Conservation (phyloP, 2,797 vertebrate genomes). For the Hydrophis major region DNA sequence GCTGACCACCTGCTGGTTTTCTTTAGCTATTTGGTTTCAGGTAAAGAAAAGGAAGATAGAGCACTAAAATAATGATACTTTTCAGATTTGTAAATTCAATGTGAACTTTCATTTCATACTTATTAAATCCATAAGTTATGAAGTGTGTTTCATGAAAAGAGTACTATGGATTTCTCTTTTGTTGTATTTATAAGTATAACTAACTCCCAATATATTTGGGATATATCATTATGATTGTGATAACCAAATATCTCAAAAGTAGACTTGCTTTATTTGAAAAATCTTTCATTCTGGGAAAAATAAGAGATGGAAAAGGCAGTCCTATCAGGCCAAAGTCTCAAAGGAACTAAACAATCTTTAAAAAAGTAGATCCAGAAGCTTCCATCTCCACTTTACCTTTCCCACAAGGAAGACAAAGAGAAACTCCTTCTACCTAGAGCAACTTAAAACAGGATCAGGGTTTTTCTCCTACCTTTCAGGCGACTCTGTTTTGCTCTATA, state of each 20-base stretch:
- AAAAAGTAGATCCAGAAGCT: not conserved
- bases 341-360: not conserved
- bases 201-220: not conserved
- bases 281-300: not conserved
- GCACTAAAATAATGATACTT: not conserved
- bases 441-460: not conserved
- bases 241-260: not conserved
- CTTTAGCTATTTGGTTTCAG: not conserved
- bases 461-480: not conserved
- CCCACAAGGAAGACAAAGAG: not conserved
- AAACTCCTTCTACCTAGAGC: not conserved
- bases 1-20: not conserved
- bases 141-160: not conserved
- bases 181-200: not conserved
- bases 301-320: not conserved
- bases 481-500: not conserved
- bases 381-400: not conserved
- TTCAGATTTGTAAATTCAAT: constrained; percentile 13
- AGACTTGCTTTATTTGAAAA: not conserved
- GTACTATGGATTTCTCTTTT: not conserved
- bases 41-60: not conserved
- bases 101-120: not conserved
- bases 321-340: too few species aligned
- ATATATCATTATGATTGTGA: not conserved
- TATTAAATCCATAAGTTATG: not conserved